Base-by-base conservation (phyloP, 2,113 vertebrate genomes). In the Gopherus evgoodei region DNA sequence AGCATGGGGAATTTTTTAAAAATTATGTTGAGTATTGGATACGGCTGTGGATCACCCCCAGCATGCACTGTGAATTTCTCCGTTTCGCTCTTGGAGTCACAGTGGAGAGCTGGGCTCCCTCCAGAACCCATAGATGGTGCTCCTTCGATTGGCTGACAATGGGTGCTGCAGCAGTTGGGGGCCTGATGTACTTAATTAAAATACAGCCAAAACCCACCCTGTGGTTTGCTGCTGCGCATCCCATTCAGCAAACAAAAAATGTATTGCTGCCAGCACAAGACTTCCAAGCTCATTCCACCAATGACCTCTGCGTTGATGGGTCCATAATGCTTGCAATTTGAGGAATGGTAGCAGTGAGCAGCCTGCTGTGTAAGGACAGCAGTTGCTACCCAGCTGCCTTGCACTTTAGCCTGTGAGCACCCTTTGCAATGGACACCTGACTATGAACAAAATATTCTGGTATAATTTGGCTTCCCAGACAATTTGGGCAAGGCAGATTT, bases 211-310 rank as follows among this genome's bases (percentile, higher is more conserved):
- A 50, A 56, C 27, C 78, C 65, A 25, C 0, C 25, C 1, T 35
- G 42, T 2, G 3, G 3, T 2, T 42, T 2, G 5, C 1, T 0
- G 1, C 54, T 27, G 81, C 88, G 35, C 6, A 47, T 76, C 42
- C 38, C 14, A 2, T 16, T 11, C 2, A 0, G 24, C 0, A 0
- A 0, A 9, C 79, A 7, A 83, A 52, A 90, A 42, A 50, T 53
- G 72, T 81, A 76, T 65, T 21, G 54, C 4, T 49, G 54, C 65
- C 56, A n/a, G 54, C 52, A 25, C 0, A 8, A 42, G 57, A 5
- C 31, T 8, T 50, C 0, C 4, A 59, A 16, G 1, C 62, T 50
- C 21, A 27, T 53, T 49, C 17, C 47, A 13, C 22, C 44, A 69
- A 21, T 2, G 16, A 57, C 29, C 47, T 69, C 21, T 52, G 69